Evolutionary conservation across 2,888 invertebrate genomes (phyloP).

Genomic region (Phorcus lineatus): DNA sequence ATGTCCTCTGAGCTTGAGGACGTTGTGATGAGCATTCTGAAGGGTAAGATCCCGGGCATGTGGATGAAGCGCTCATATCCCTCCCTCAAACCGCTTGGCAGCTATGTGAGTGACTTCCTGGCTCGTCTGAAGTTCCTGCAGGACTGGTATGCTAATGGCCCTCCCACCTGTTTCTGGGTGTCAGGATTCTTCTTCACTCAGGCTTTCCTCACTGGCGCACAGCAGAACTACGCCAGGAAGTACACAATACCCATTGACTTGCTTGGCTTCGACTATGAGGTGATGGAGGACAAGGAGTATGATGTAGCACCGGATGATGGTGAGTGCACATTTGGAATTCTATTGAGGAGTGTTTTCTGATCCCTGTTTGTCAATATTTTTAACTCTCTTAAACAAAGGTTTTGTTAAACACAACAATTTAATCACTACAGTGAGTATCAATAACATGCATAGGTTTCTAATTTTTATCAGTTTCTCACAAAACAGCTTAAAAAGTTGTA

Average conservation of each 20-base stretch:
- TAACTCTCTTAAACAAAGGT: too few relatives aligned
- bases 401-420: too few relatives aligned
- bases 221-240: slow-evolving; percentile 77
- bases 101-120: slow-evolving; percentile 76
- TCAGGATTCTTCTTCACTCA: slow-evolving; percentile 77
- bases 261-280: slow-evolving; percentile 77
- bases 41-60: slow-evolving; percentile 81
- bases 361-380: too few relatives aligned
- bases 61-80: slow-evolving; percentile 77
- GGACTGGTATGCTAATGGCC: slow-evolving; percentile 76
- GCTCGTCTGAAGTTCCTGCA: slow-evolving; percentile 79
- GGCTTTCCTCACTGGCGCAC: slow-evolving; percentile 77
- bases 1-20: slow-evolving; percentile 91
- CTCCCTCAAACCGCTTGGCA: slow-evolving; percentile 76
- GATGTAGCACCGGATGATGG: slow-evolving; percentile 75
- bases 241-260: slow-evolving; percentile 77
- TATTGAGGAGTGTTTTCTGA: too few relatives aligned
- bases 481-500: too few relatives aligned
- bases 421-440: too few relatives aligned
- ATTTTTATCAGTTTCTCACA: too few relatives aligned
- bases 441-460: too few relatives aligned
- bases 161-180: slow-evolving; percentile 76
- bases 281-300: slow-evolving; percentile 79
- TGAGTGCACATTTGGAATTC: slow-evolving; percentile 50
- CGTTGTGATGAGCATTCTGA: slow-evolving; percentile 88